Percentiles rank a stretch among this genome's conserved stretches.
phyloP scores from a whole-genome alignment of 2,888 invertebrate genomes.

The Stegana nigrithorax region DNA sequence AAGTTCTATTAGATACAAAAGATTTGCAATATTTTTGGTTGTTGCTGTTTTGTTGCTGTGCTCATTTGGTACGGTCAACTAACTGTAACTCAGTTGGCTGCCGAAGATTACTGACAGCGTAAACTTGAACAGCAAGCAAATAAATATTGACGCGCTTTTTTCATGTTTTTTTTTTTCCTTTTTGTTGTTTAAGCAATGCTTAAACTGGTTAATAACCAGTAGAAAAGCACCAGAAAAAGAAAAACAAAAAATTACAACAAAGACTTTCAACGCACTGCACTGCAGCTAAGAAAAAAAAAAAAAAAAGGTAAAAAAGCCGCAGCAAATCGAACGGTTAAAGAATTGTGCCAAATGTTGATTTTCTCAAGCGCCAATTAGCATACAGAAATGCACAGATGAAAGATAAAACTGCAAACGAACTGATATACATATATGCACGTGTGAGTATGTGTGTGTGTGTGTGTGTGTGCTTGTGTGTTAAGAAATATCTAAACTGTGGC shows the following conservation, averaged over 20 bases:
- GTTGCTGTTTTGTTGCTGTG: neutral
- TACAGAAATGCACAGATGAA: slow-evolving; percentile 1
- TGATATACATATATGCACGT: neutral
- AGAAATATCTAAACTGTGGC: neutral
- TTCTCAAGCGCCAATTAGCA: slow-evolving; percentile 18
- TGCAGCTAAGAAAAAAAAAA: neutral
- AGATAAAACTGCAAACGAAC: neutral
- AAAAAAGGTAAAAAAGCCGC: neutral
- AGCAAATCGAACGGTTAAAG: neutral
- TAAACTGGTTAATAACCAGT: neutral
- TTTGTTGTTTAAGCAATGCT: too few relatives aligned
- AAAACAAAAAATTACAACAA: neutral
- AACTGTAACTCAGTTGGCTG: slow-evolving; percentile 36
- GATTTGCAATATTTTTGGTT: neutral
- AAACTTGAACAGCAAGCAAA: neutral
- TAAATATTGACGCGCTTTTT: too few relatives aligned
- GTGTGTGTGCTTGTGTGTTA: too few relatives aligned
- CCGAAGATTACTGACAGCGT: neutral
- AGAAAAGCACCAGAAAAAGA: too few relatives aligned
- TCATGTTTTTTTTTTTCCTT: too few relatives aligned
- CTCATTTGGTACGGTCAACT: slow-evolving; percentile 42
- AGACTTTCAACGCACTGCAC: neutral
- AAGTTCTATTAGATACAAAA: neutral
- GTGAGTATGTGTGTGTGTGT: too few relatives aligned
- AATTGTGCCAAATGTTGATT: slow-evolving; percentile 11